Evolutionary conservation across 2,113 vertebrate genomes (phyloP), one percentile per base, ranked within the genome.

Genomic region (Mungos mungo): DNA sequence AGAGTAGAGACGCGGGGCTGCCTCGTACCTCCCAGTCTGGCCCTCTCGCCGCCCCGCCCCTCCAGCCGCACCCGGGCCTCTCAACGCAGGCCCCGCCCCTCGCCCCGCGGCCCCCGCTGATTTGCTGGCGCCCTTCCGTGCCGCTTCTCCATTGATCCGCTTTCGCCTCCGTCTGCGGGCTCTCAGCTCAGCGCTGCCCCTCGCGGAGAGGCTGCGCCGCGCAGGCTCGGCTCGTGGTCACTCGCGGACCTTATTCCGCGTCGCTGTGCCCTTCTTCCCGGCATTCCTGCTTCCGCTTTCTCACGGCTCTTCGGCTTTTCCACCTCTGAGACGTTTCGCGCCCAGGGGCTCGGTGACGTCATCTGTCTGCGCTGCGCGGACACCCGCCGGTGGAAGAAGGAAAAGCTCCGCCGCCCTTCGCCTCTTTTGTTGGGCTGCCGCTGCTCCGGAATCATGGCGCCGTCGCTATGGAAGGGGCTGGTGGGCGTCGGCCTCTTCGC

Each of bases 401-500:
- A 94, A 68, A 41, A 18, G 88, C 45, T 88, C 15, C 25, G 41
- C 60, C 29, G 79, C 92, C 80, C 86, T 97, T 95, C 65, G n/a
- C 87, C 88, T 82, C 82, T 96, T 93, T 94, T 68, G 92, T 96
- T 87, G 93, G 57, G 82, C 71, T 92, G 71, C 89, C 69, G 93
- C 69, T 96, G 96, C 92, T 89, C 93, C 57, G 33, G 31, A 63
- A 99, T 99, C 98, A 99, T 99, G 99, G 99, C 99, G 84, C 99
- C 99, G 95, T 99, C 99, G 94, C 98, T 99, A 85, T 99, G 99
- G 99, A 99, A 99, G 99, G 99, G 99, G 97, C 98, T 99, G 93
- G 99, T 99, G 96, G 99, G 99, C 50, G 94, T 99, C 66, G 99
- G 99, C 89, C 99, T 99, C 4, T 99, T 99, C 96, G 99, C 99